phyloP scores from a whole-genome alignment of 2,797 vertebrate species.

The Prionace glauca region DNA sequence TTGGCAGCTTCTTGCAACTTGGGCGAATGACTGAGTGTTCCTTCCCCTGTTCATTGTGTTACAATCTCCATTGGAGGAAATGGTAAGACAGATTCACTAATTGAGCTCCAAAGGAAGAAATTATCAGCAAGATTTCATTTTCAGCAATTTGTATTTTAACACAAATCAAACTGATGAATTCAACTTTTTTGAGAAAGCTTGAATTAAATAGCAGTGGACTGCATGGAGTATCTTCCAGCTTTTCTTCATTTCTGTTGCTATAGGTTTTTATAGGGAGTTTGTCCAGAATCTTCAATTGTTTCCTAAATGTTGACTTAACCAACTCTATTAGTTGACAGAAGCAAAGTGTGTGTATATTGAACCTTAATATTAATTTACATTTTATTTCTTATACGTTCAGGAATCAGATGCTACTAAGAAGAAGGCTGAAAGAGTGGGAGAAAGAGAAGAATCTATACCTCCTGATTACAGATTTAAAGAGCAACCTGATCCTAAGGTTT shows the following conservation, averaged over 20 bases:
- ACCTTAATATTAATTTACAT: not conserved
- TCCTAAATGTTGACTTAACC: not conserved
- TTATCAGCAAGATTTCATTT: no score
- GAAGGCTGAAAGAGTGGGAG: slow-evolving; percentile 54
- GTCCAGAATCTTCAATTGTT: not conserved
- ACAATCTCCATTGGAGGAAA: no score
- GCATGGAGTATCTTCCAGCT: not conserved
- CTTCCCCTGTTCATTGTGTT: no score
- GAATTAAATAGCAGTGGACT: not conserved
- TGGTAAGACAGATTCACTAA: no score
- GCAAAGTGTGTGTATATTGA: not conserved
- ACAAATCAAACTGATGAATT: not conserved
- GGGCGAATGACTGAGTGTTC: not conserved
- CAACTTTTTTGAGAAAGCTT: no score
- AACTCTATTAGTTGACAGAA: not conserved
- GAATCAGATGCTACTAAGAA: slow-evolving; percentile 60
- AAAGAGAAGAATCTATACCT: slow-evolving; percentile 55
- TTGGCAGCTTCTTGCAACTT: not conserved
- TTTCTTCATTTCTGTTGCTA: not conserved
- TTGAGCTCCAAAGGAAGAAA: no score
- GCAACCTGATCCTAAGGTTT: not conserved
- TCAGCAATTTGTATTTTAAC: no score
- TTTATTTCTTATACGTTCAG: slow-evolving; percentile 13
- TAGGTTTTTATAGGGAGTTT: not conserved
- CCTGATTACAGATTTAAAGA: slow-evolving; percentile 54